phyloP scores from a whole-genome alignment of 1,140 invertebrate genomes.

The Drosophila sechellia region DNA sequence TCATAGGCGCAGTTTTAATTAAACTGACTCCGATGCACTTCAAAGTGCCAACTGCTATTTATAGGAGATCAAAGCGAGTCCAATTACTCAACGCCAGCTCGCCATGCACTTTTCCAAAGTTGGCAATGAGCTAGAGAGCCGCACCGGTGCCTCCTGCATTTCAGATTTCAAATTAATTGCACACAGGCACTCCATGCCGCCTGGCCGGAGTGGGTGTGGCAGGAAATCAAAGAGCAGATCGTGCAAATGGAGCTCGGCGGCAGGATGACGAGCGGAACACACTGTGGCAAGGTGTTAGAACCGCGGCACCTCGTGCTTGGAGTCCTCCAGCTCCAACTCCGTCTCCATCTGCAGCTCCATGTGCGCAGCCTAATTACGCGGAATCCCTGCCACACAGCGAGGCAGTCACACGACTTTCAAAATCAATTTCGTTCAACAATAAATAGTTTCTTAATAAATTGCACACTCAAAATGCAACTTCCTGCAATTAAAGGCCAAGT shows the following conservation, averaged over 20 bases:
- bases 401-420: conserved; percentile 74
- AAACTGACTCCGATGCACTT: conserved; percentile 51
- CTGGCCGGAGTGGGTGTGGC: conserved; percentile 55
- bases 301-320: conserved; percentile 11
- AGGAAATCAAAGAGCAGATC: conserved; percentile 65
- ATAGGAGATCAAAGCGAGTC: conserved; percentile 75
- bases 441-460: conserved; percentile 82
- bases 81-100: conserved; percentile 75
- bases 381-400: conserved; percentile 59
- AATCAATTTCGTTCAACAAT: conserved; percentile 73
- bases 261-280: conserved; percentile 9
- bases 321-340: too few species aligned
- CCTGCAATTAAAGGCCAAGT: conserved; percentile 72
- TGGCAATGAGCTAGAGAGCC: conserved; percentile 81
- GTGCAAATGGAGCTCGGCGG: conserved; percentile 36
- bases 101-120: conserved; percentile 67
- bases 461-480: conserved; percentile 75
- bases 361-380: conserved; percentile 46
- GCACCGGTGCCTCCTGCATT: conserved; percentile 38
- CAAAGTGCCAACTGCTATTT: conserved; percentile 66
- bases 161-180: conserved; percentile 79
- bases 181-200: conserved; percentile 28
- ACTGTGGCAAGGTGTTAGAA: conserved; percentile 64
- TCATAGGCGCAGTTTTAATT: conserved; percentile 51
- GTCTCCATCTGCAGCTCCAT: too few species aligned